A percentile compares a stretch with the other conserved stretches of the same genome.
Conservation (phyloP, 2,888 invertebrate genomes). For the Kuschelorhynchus macadamiae region DNA sequence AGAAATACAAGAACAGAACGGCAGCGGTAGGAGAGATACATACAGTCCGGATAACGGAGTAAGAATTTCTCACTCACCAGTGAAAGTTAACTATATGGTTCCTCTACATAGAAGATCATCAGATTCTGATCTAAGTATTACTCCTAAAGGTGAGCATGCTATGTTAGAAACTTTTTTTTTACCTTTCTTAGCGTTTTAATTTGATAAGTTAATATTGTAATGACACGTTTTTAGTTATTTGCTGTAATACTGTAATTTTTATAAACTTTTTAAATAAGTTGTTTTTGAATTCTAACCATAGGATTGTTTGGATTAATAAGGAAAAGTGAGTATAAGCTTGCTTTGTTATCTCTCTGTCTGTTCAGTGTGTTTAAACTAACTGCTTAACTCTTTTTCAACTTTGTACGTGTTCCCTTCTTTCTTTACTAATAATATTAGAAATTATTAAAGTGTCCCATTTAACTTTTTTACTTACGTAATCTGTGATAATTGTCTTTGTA, state of each 20-base stretch:
- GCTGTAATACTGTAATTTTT: conserved; percentile 1
- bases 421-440: conserved; percentile 8
- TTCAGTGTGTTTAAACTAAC: conserved; percentile 21
- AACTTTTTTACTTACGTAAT: too few species aligned
- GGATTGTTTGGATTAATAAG: conserved; percentile 70
- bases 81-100: conserved; percentile 37
- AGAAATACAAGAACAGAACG: conserved; percentile 52
- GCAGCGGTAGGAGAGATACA: conserved; percentile 71
- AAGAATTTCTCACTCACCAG: conserved; percentile 40
- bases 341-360: conserved; percentile 41
- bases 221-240: neutral
- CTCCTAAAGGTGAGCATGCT: conserved; percentile 85
- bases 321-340: conserved; percentile 71
- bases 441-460: conserved; percentile 15
- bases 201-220: neutral
- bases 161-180: too few species aligned
- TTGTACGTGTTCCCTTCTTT: conserved; percentile 16
- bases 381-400: conserved; percentile 18
- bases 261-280: conserved; percentile 26
- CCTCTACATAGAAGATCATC: conserved; percentile 83
- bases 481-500: too few species aligned
- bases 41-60: conserved; percentile 55
- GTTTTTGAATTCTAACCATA: conserved; percentile 44
- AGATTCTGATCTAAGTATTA: conserved; percentile 93
- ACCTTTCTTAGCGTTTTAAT: too few species aligned